Conservation (phyloP, 1,140 invertebrate genomes). For the Penaeus vannamei region DNA sequence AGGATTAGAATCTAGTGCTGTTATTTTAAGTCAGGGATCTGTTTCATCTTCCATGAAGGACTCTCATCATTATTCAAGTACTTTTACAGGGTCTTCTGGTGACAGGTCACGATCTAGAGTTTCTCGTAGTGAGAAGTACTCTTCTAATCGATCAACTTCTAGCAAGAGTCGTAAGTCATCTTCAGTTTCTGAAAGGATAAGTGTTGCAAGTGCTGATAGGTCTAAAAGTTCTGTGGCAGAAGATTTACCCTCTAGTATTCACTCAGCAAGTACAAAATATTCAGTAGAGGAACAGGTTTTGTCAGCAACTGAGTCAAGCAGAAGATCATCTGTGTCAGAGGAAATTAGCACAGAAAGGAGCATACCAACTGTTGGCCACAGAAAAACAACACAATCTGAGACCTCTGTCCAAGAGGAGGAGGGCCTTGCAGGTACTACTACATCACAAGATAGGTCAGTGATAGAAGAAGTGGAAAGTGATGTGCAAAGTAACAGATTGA, state of each 20-base stretch:
- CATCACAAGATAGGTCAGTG: too few species aligned
- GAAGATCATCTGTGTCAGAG: conserved; percentile 12
- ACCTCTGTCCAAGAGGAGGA: too few species aligned
- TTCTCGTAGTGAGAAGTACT: too few species aligned
- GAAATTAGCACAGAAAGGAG: background rate
- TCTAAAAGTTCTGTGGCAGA: conserved; percentile 42
- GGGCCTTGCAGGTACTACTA: too few species aligned
- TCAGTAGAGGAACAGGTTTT: conserved; percentile 4
- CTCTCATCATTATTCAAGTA: too few species aligned
- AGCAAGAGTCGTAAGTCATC: background rate
- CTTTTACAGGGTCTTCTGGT: too few species aligned
- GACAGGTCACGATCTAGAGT: too few species aligned
- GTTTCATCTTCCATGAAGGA: background rate
- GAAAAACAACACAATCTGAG: too few species aligned
- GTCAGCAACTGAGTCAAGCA: conserved; percentile 8
- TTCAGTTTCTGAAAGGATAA: conserved; percentile 31
- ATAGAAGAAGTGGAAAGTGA: too few species aligned
- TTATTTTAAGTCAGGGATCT: background rate
- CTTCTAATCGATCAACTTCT: too few species aligned
- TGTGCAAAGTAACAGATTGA: too few species aligned
- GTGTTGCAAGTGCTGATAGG: background rate
- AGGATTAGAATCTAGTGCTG: background rate
- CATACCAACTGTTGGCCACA: background rate
- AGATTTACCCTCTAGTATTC: conserved; percentile 33
- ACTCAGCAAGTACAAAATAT: background rate